Conservation (phyloP, 2,888 invertebrate species). For the Diachrysia chrysitis region DNA sequence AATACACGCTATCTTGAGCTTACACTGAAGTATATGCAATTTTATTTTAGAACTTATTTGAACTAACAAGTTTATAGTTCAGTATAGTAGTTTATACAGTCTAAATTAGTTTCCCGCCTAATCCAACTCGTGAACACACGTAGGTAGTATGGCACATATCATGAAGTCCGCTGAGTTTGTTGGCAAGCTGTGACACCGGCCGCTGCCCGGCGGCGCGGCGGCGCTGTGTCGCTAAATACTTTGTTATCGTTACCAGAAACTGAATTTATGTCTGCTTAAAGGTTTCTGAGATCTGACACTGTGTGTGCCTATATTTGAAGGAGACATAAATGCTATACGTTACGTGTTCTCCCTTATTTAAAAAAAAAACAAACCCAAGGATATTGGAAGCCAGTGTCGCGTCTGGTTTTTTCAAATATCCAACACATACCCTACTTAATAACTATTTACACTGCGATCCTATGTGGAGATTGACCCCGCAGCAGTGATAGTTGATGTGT, state of each 20-base stretch:
- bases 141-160: conserved; percentile 10
- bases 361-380: too few relatives aligned
- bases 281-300: background rate
- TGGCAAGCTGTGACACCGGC: conserved; percentile 22
- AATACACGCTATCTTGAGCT: background rate
- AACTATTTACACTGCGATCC: too few relatives aligned
- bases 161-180: conserved; percentile 33
- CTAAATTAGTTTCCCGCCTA: background rate
- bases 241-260: conserved; percentile 48
- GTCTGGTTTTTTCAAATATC: too few relatives aligned
- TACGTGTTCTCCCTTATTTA: too few relatives aligned
- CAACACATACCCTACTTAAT: too few relatives aligned
- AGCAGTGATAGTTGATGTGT: too few relatives aligned
- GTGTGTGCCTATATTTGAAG: background rate
- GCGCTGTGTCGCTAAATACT: conserved; percentile 23
- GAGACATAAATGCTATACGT: background rate
- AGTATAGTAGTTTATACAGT: background rate
- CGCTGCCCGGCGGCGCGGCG: background rate
- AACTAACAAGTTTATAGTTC: background rate
- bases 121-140: background rate
- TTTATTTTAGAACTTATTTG: background rate
- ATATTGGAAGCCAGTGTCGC: too few relatives aligned
- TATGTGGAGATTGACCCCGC: too few relatives aligned
- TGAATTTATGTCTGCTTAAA: conserved; percentile 36
- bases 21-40: background rate